Percentiles rank a stretch among this genome's conserved stretches.
These are phyloP conservation scores for Mythimna pallens DNA, from an alignment of 2,888 invertebrate genomes.

Conservation along the genomic window DNA sequence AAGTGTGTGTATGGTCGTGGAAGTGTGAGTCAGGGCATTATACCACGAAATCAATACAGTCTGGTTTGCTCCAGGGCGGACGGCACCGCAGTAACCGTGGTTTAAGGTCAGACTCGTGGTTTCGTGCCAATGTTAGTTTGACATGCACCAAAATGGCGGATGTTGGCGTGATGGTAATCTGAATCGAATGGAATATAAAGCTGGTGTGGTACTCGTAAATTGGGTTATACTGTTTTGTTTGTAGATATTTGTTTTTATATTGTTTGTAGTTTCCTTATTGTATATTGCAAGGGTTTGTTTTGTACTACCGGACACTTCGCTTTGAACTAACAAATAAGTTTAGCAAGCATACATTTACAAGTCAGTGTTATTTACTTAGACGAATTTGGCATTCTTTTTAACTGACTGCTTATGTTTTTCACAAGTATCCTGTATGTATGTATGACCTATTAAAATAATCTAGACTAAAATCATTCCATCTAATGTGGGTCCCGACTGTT, in stretches of 20 bases:
- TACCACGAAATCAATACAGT: constrained; percentile 72
- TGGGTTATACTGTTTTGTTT: constrained; percentile 17
- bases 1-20: constrained; percentile 14
- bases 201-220: constrained; percentile 33
- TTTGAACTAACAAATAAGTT: neutral
- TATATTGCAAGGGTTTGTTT: neutral
- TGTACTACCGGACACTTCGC: neutral
- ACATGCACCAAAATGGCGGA: constrained; percentile 30
- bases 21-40: constrained; percentile 61
- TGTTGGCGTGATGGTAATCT: constrained; percentile 37
- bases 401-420: no score
- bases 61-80: constrained; percentile 63
- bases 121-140: constrained; percentile 23
- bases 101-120: constrained; percentile 14
- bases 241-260: constrained; percentile 5
- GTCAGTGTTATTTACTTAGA: neutral
- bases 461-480: no score
- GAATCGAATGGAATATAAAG: constrained; percentile 20
- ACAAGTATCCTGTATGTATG: no score
- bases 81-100: constrained; percentile 46
- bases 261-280: constrained; percentile 20
- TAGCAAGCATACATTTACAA: neutral
- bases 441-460: no score
- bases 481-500: no score
- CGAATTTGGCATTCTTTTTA: neutral